A percentile compares a stretch with the other conserved stretches of the same genome.
Conservation (phyloP, 2,797 vertebrate species). For the Macropus fuliginosus region DNA sequence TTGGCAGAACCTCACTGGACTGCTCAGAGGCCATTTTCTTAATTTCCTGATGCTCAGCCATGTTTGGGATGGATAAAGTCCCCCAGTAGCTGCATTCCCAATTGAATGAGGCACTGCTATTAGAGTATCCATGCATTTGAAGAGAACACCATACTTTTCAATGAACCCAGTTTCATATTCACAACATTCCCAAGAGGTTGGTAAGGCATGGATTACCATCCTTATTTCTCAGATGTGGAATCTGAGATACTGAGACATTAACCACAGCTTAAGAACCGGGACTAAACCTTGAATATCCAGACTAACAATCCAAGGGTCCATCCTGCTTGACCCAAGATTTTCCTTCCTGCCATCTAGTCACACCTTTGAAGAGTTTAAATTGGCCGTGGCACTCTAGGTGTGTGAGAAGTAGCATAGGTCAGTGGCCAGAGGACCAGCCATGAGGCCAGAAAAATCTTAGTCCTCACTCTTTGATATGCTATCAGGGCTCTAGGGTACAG, state of each 20-base stretch:
- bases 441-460: background rate
- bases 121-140: background rate
- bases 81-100: background rate
- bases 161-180: constrained; percentile 9
- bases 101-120: background rate
- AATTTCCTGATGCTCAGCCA: background rate
- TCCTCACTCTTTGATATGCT: background rate
- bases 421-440: background rate
- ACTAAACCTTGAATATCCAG: background rate
- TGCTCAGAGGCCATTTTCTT: background rate
- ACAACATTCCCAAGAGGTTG: background rate
- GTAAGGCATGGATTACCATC: background rate
- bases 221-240: background rate
- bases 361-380: background rate
- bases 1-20: background rate
- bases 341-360: background rate
- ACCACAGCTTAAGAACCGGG: background rate
- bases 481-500: background rate
- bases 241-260: background rate
- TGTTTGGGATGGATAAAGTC: background rate
- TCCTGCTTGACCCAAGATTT: background rate
- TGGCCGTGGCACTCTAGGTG: background rate
- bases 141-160: constrained; percentile 6
- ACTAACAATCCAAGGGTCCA: background rate
- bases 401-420: background rate